phyloP scores from a whole-genome alignment of 2,113 vertebrate species.

The Oryzias woworae region DNA sequence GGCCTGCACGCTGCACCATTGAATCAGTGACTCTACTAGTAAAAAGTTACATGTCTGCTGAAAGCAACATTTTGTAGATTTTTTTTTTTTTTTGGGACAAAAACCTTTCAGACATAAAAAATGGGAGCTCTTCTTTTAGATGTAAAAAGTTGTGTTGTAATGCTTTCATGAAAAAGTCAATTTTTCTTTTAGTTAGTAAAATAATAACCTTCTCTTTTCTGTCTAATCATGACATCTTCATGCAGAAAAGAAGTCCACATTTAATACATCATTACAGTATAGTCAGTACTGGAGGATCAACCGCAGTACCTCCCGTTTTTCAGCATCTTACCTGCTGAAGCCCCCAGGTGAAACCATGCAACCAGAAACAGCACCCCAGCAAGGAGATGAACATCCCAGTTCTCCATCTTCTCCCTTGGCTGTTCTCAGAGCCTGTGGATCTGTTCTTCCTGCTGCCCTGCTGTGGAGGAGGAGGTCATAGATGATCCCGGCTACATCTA shows the following conservation, averaged over 20 bases:
- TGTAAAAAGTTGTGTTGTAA: no score
- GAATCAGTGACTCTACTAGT: no score
- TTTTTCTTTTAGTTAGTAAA: neutral
- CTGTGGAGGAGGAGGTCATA: slow-evolving; percentile 13
- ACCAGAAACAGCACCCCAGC: slow-evolving; percentile 43
- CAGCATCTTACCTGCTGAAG: slow-evolving; percentile 39
- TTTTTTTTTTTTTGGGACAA: no score
- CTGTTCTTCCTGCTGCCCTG: slow-evolving; percentile 3
- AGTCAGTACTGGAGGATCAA: no score
- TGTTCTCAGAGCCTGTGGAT: slow-evolving; percentile 1
- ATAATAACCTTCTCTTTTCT: neutral
- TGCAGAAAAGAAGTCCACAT: no score
- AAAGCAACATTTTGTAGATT: no score
- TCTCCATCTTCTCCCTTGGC: slow-evolving; percentile 21
- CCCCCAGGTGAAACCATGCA: slow-evolving; percentile 19
- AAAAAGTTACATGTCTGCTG: no score
- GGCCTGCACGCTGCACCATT: no score
- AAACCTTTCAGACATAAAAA: no score
- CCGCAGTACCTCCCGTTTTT: neutral
- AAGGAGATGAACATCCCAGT: neutral
- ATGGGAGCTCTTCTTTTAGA: no score
- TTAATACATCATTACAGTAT: no score
- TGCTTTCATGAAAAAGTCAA: neutral
- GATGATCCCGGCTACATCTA: slow-evolving; percentile 19
- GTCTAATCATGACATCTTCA: no score